These are phyloP conservation scores for Aix galericulata DNA, from an alignment of 2,113 vertebrate species.

Conservation along the genomic window DNA sequence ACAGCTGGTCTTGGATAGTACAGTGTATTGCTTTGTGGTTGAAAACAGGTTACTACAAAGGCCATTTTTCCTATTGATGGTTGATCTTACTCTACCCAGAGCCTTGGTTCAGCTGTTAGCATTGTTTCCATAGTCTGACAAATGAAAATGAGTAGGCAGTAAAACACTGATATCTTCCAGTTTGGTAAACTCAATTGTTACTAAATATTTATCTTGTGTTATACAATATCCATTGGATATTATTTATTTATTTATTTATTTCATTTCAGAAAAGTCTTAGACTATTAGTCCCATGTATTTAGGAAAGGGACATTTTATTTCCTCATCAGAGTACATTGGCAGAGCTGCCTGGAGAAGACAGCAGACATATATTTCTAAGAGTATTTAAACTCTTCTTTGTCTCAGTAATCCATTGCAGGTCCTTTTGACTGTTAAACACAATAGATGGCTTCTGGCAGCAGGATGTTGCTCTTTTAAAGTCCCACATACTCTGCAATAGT, in stretches of 20 bases:
- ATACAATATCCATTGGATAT: background rate
- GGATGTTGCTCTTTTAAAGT: too few species aligned
- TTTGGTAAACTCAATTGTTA: background rate
- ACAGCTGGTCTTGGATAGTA: background rate
- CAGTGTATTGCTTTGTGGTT: background rate
- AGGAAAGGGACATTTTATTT: background rate
- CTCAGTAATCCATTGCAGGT: background rate
- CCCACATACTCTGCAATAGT: background rate
- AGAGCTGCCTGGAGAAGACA: background rate
- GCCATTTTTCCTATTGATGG: background rate
- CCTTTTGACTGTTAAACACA: background rate
- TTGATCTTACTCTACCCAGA: background rate
- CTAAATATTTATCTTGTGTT: background rate
- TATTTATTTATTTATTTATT: background rate
- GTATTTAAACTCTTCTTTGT: background rate
- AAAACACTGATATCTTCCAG: background rate
- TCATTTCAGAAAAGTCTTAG: background rate
- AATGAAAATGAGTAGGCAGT: background rate
- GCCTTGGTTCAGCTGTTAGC: background rate
- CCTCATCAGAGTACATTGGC: background rate
- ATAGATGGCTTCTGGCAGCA: background rate
- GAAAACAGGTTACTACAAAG: background rate
- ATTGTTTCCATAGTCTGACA: background rate
- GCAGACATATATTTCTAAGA: background rate
- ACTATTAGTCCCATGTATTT: background rate